These are phyloP conservation scores for Acleris holmiana DNA, from an alignment of 2,888 invertebrate genomes.

Conservation along the genomic window DNA sequence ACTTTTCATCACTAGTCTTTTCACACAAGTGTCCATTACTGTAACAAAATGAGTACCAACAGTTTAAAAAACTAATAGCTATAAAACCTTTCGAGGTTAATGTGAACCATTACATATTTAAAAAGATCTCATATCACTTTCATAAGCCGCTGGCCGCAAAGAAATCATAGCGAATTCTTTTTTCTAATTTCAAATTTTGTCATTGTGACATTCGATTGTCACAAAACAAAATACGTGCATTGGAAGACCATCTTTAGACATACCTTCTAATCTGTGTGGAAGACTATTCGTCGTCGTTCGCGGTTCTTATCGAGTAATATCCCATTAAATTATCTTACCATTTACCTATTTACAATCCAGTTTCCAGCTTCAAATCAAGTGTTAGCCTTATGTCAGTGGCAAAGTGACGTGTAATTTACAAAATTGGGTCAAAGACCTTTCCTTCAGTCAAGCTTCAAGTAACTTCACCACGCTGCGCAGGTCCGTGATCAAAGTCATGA, in stretches of 20 bases:
- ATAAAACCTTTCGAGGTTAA: too few species aligned
- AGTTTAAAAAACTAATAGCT: too few species aligned
- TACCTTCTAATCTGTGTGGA: too few species aligned
- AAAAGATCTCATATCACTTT: conserved; percentile 11
- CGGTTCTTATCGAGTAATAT: conserved; percentile 10
- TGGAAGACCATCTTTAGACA: conserved; percentile 17
- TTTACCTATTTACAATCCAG: conserved; percentile 12
- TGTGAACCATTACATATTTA: too few species aligned
- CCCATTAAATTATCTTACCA: conserved; percentile 10
- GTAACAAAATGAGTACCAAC: too few species aligned
- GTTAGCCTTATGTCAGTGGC: conserved; percentile 36
- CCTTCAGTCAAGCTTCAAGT: conserved; percentile 48
- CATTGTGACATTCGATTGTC: conserved; percentile 30
- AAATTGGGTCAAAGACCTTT: conserved; percentile 35
- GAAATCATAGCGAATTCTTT: conserved; percentile 29
- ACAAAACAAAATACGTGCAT: conserved; percentile 35
- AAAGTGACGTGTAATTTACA: conserved; percentile 34
- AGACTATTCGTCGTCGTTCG: conserved; percentile 9
- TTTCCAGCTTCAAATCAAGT: conserved; percentile 20
- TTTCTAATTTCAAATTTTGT: conserved; percentile 37
- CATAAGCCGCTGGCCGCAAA: conserved; percentile 5
- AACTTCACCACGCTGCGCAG: conserved; percentile 76
- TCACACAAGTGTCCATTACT: too few species aligned
- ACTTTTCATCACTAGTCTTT: too few species aligned
- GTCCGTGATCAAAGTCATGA: conserved; percentile 82